Evolutionary conservation across 1,140 invertebrate species (phyloP), one percentile per base, ranked within the genome.

Genomic region (Grapholita molesta): DNA sequence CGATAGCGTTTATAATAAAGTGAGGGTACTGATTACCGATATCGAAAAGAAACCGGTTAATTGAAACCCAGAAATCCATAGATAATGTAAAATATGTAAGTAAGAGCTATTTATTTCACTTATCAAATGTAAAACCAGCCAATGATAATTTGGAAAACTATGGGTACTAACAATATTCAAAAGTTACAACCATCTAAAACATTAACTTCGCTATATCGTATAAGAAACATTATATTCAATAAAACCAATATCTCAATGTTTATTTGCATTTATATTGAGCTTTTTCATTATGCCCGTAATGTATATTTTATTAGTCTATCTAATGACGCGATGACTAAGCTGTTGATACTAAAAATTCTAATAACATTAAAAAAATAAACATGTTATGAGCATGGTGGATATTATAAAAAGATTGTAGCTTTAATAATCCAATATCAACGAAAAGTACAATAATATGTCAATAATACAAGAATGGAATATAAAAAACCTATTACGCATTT

Each of bases 231-330:
- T 48, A 48, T 48, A 48, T 48, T 21, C 21, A 21, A 5, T 48
- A 48, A 48, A 48, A 48, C 21, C 42, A 48, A 21, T 8, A 48
- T 48, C 42, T 48, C 42, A 48, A 48, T 18, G 42, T 21, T 18
- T 7, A 18, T 15, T n/a, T 18, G 12, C 18, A 11, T 48, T 15
- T 12, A n/a, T 28, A 55, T 57, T 61, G 55, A 61, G 55, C 55
- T 61, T 61, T 55, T 7, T 11, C 2, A 12, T 15, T 28, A 61
- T 28, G 24, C 6, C 28, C n/a, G 9, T 28, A 7, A 12, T 61
- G 55, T 61, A 61, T 57, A 61, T 61, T 61, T 61, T 30, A 61
- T 61, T 61, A 15, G 8, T 32, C 55, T 61, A 61, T 61, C 28
- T 61, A 61, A 61, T 57, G 24, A 32, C 8, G 24, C 23, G 55